Conservation (phyloP, 2,888 invertebrate species). For the Drosophila melanocephala region DNA sequence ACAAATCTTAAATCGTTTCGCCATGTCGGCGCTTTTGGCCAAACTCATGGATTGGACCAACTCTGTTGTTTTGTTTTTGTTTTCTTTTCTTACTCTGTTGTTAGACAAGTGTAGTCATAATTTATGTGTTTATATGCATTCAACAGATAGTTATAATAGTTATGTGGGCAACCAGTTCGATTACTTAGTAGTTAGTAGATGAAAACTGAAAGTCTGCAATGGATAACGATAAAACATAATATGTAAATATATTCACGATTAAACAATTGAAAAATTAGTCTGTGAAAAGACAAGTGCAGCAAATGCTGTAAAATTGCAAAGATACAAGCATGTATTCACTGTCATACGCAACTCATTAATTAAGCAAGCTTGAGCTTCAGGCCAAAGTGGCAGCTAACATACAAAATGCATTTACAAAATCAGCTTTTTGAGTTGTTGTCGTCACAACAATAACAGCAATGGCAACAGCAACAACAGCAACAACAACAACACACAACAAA, state of each 20-base stretch:
- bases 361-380: constrained; percentile 47
- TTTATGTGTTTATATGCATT: constrained; percentile 43
- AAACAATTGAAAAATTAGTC: background rate
- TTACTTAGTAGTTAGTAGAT: constrained; percentile 6
- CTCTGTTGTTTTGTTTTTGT: background rate
- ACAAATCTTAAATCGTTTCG: constrained; percentile 46
- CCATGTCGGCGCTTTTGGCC: constrained; percentile 52
- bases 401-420: constrained; percentile 78
- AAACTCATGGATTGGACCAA: constrained; percentile 19
- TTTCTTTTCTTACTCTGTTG: background rate
- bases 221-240: background rate
- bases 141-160: constrained; percentile 4
- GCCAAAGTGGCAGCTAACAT: constrained; percentile 68
- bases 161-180: constrained; percentile 37
- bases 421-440: constrained; percentile 52
- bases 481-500: constrained; percentile 21
- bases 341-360: constrained; percentile 58
- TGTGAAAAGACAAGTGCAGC: background rate
- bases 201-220: constrained; percentile 34
- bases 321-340: background rate
- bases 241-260: background rate
- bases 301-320: constrained; percentile 12
- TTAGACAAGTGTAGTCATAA: constrained; percentile 55
- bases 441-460: constrained; percentile 18
- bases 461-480: background rate